A percentile compares a stretch with the other conserved stretches of the same genome.
Evolutionary conservation across 2,888 invertebrate species (phyloP).

Genomic region (Clunio marinus): DNA sequence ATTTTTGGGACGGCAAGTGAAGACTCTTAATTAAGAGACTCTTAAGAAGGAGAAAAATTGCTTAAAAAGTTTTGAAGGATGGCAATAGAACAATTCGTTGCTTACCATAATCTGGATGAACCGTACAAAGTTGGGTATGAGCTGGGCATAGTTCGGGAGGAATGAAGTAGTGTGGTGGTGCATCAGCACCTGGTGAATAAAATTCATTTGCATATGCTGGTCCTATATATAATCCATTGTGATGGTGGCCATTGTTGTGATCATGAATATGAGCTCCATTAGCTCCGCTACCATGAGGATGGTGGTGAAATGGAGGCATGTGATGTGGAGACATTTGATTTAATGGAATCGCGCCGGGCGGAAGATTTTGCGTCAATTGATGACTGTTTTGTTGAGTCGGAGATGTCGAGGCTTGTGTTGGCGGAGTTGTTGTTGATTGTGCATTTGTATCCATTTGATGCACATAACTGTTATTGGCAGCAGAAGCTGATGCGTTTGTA

Average conservation of each 20-base stretch:
- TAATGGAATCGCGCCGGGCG: constrained; percentile 21
- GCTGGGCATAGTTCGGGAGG: constrained; percentile 57
- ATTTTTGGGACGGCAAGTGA: no score
- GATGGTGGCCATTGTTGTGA: constrained; percentile 32
- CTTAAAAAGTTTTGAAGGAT: background rate
- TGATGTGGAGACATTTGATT: constrained; percentile 25
- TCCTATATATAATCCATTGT: constrained; percentile 32
- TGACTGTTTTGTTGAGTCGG: background rate
- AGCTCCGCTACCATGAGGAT: constrained; percentile 2
- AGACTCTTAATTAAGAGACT: no score
- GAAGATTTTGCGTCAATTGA: constrained; percentile 7
- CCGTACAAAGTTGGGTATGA: constrained; percentile 66
- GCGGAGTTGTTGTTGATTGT: constrained; percentile 19
- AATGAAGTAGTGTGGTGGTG: constrained; percentile 46
- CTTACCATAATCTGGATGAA: constrained; percentile 73
- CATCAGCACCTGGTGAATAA: constrained; percentile 20
- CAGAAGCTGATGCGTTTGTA: background rate
- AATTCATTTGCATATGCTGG: constrained; percentile 30
- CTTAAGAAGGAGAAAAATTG: no score
- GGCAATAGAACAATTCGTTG: no score
- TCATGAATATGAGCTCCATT: constrained; percentile 21
- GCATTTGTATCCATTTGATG: constrained; percentile 21
- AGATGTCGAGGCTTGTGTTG: background rate
- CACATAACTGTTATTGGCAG: constrained; percentile 19
- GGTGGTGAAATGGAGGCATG: constrained; percentile 20